Evolutionary conservation across 2,888 invertebrate genomes (phyloP), one percentile per base, ranked within the genome.

Genomic region (Tetanocera ferruginea): DNA sequence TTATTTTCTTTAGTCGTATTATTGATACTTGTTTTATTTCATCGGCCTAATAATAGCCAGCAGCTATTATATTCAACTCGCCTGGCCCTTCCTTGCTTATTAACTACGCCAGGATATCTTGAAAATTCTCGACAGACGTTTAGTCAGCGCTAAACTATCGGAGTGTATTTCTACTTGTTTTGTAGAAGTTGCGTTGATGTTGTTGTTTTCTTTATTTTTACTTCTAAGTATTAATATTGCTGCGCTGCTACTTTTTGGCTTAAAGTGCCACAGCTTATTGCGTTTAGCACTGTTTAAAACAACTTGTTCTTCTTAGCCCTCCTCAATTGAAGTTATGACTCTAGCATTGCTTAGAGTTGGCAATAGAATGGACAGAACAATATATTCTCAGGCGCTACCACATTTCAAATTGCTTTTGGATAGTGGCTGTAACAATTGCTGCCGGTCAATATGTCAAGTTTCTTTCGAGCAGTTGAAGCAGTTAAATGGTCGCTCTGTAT

Each of bases 31-130:
- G 55, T 73, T 73, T 43, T 72, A 57, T 60, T 73, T 43, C 43
- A 25, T 37, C 31, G 17, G 19, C 73, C 62, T 73, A 73, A 73
- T 73, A 73, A 73, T 49, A 73, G 73, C 73, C 73, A 60, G 49
- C 14, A 73, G 73, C 73, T 43, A 73, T 73, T 73, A 49, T 49
- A 14, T n/a, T 34, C 28, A 43, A 37, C 60, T 37, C 25, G 60
- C 43, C 62, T 34, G n/a, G 43, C 49, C 17, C 43, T 19, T 34
- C 52, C 9, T 37, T 6, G 11, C 55, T 25, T 34, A n/a, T 55
- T 31, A 55, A 55, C 31, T 55, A 34, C 71, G 31, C 17, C 52
- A 34, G 55, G 34, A 71, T 55, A 51, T 55, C 34, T 71, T 19
- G 49, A 51, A 70, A 70, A 49, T 67, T 67, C 67, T 23, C 51